Base-by-base conservation (phyloP, 2,888 invertebrate genomes). In the Pardosa pseudoannulata region DNA sequence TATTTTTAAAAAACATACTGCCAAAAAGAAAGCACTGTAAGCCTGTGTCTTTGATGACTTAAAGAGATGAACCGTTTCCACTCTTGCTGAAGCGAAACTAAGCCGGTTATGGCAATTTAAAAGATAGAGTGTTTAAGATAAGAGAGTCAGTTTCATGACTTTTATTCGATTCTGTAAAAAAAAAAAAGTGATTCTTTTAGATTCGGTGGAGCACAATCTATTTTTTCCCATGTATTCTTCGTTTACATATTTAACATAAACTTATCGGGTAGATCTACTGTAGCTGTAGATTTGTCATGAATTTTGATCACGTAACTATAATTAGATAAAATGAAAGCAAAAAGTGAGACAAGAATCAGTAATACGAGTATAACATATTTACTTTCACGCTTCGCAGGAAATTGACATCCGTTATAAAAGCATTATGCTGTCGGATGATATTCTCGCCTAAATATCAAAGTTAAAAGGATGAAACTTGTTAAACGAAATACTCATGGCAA, bases 101-200 rank as follows among this genome's bases (percentile, higher is more conserved):
- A 62, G 23, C 62, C 23, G 62, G 62, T 62, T 62, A 62, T 62
- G 62, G 13, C 27, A 62, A 62, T 62, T 62, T 62, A 6, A 62
- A 27, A 11, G 6, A 46, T 46, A 16, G 41, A 46, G 16, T 16
- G 16, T 46, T 46, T 46, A 13, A 46, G 41, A 46, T 46, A 46
- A 46, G 2, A 1, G 41, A 46, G 41, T 46, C 41, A 2, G 16
- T 46, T 11, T 46, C 41, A 46, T 46, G 41, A 9, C 9, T 6
- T 46, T 6, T 46, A 16, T 46, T 16, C 9, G 6, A 9, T 36
- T 36, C 41, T 6, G 13, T n/a, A 13, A 46, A 13, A 46, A 16
- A n/a, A 13, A 46, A 13, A 46, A 16, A 16, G 41, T 5, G 41
- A 46, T 46, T 46, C 9, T 46, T 46, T 9, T 2, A 36, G 11